A percentile compares a stretch with the other conserved stretches of the same genome.
Evolutionary conservation across 2,888 invertebrate species (phyloP).

Genomic region (Dendrolimus pini): DNA sequence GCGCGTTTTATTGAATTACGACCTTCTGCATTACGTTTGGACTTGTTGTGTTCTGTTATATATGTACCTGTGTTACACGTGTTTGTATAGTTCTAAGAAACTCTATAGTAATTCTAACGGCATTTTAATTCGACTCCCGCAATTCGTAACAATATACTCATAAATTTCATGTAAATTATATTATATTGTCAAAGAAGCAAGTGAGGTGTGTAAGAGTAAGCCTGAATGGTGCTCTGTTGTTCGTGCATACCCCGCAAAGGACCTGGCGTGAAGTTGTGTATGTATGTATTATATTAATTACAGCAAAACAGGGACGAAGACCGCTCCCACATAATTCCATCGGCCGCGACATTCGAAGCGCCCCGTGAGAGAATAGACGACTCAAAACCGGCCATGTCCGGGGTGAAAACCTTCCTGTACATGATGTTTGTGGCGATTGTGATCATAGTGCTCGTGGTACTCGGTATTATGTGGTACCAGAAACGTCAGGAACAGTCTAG

Average conservation of each 20-base stretch:
- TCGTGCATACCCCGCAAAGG: no score
- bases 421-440: constrained; percentile 90
- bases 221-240: no score
- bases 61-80: no score
- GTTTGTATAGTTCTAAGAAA: no score
- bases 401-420: constrained; percentile 92
- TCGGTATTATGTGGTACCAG: constrained; percentile 95
- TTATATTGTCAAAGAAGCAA: neutral
- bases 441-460: constrained; percentile 87
- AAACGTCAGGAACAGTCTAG: constrained; percentile 92
- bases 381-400: constrained; percentile 90
- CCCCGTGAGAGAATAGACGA: constrained; percentile 95
- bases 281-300: constrained; percentile 1
- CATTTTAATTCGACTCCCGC: no score
- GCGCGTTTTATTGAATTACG: no score
- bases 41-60: no score
- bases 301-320: constrained; percentile 82
- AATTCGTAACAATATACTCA: no score
- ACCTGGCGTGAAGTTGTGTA: no score
- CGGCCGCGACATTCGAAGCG: constrained; percentile 92
- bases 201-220: no score
- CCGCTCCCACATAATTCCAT: constrained; percentile 89
- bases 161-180: neutral
- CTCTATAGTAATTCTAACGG: no score
- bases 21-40: no score